These are phyloP conservation scores for Gambelia wislizenii DNA, from an alignment of 2,797 vertebrate species.

Conservation along the genomic window DNA sequence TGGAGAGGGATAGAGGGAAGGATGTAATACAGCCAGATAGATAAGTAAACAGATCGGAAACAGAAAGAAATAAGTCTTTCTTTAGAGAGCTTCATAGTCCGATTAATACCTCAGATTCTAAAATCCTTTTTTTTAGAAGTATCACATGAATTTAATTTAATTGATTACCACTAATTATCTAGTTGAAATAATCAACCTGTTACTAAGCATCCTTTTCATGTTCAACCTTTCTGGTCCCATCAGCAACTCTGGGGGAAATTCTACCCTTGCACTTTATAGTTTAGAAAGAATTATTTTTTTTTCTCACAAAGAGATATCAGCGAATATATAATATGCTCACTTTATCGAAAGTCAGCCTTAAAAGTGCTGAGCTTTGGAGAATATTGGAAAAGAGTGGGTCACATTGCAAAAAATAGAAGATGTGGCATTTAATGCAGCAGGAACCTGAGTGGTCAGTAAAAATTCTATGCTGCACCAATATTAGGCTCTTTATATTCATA, in stretches of 20 bases:
- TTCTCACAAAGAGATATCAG: slow-evolving; percentile 16
- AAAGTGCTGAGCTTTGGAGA: slow-evolving; percentile 50
- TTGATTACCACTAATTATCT: neutral
- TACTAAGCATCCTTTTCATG: slow-evolving; percentile 39
- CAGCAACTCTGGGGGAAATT: slow-evolving; percentile 16
- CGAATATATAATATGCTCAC: slow-evolving; percentile 46
- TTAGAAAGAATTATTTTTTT: slow-evolving; percentile 48
- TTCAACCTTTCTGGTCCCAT: slow-evolving; percentile 20
- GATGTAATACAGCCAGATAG: neutral
- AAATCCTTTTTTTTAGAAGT: neutral
- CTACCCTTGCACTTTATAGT: slow-evolving; percentile 39
- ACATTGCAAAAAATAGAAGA: slow-evolving; percentile 22
- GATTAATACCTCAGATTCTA: no score
- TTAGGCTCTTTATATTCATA: slow-evolving; percentile 9
- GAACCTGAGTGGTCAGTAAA: slow-evolving; percentile 34
- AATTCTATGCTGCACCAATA: slow-evolving; percentile 39
- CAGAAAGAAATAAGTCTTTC: neutral
- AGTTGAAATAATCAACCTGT: neutral
- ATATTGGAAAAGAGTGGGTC: slow-evolving; percentile 23
- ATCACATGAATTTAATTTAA: neutral
- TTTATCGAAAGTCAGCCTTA: slow-evolving; percentile 42
- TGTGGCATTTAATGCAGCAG: slow-evolving; percentile 2
- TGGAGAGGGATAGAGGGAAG: no score
- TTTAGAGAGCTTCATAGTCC: no score
- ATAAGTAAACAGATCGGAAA: neutral